phyloP scores from a whole-genome alignment of 2,113 vertebrate species.

The Girardinichthys multiradiatus region DNA sequence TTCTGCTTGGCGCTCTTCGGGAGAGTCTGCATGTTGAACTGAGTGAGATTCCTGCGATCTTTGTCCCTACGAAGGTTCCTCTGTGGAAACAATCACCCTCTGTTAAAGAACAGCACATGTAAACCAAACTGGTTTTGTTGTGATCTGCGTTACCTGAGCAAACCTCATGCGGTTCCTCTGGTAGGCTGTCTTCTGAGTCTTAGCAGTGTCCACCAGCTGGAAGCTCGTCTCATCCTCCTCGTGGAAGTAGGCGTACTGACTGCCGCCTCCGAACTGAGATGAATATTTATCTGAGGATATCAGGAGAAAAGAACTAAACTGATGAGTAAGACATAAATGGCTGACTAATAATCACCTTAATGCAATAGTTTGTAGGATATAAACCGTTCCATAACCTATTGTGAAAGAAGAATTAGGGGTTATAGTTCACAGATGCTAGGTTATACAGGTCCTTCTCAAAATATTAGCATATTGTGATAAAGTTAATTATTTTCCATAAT shows the following conservation, averaged over 20 bases:
- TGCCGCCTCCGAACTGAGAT: constrained; percentile 96
- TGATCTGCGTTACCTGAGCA: constrained; percentile 85
- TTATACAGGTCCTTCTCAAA: no score
- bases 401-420: no score
- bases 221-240: constrained; percentile 98
- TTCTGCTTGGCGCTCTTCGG: constrained; percentile 99
- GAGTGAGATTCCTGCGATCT: constrained; percentile 93
- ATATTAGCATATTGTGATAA: no score
- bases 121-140: no score
- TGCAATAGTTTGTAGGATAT: no score
- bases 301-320: neutral
- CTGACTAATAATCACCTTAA: no score
- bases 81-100: constrained; percentile 67
- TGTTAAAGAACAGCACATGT: neutral
- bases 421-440: no score
- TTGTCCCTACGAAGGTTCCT: constrained; percentile 97
- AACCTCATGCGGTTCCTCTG: constrained; percentile 98
- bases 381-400: no score
- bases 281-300: constrained; percentile 91
- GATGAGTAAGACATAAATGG: neutral
- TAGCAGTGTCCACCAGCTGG: constrained; percentile 96
- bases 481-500: no score
- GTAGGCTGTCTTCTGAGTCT: constrained; percentile 96
- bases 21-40: constrained; percentile 97
- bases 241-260: constrained; percentile 97